These are phyloP conservation scores for Orthonevra nobilis DNA, from an alignment of 2,888 invertebrate genomes.

Conservation along the genomic window DNA sequence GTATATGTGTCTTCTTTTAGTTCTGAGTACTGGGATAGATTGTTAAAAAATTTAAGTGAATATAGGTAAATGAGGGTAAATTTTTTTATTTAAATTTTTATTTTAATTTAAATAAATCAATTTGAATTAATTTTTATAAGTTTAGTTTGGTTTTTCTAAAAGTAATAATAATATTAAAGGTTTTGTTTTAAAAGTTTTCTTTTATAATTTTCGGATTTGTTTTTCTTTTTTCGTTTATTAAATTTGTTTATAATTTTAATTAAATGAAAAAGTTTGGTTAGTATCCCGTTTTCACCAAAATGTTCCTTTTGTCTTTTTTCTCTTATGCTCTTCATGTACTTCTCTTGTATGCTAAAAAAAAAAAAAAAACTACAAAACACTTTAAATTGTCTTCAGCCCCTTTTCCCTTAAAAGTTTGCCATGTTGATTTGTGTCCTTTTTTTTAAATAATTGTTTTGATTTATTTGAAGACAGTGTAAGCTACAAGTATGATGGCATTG, in stretches of 20 bases:
- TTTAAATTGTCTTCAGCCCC: conserved; percentile 23
- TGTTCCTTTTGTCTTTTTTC: conserved; percentile 31
- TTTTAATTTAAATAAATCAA: background rate
- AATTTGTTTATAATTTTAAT: no score
- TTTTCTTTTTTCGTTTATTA: conserved; percentile 2
- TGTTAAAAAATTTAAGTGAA: conserved; percentile 81
- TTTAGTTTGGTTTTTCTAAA: conserved; percentile 5
- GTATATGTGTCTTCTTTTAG: conserved; percentile 78
- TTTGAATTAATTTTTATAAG: background rate
- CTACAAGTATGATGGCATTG: conserved; percentile 56
- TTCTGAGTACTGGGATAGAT: conserved; percentile 81
- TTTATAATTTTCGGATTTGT: background rate
- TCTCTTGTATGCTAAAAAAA: conserved; percentile 60
- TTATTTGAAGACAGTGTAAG: conserved; percentile 45
- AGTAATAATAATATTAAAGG: no score
- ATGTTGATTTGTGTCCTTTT: conserved; percentile 60
- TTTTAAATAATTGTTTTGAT: no score
- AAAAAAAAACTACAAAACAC: conserved; percentile 16
- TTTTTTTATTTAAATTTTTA: conserved; percentile 18
- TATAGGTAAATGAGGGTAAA: conserved; percentile 78
- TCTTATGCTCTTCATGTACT: conserved; percentile 58
- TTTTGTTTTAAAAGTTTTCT: conserved; percentile 13
- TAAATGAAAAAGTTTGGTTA: no score
- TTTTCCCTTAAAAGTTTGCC: conserved; percentile 26
- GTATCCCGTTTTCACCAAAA: conserved; percentile 59